These are phyloP conservation scores for Lepidurus apus DNA, from an alignment of 1,140 invertebrate genomes.

Conservation along the genomic window DNA sequence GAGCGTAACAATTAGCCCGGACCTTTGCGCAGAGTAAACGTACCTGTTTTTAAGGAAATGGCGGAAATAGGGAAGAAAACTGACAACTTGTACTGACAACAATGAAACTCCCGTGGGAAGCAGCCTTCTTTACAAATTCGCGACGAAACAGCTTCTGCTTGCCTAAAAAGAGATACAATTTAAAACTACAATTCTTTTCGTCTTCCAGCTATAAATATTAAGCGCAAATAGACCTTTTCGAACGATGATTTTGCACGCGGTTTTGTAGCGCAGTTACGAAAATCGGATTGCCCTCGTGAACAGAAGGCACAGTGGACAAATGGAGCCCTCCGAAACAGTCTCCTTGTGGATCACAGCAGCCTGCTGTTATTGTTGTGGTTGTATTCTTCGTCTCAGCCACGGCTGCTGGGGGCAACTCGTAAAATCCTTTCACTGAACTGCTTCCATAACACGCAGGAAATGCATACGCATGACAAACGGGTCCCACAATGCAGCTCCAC, in stretches of 20 bases:
- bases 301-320: not conserved
- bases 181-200: no score
- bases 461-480: not conserved
- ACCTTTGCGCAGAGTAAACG: not conserved
- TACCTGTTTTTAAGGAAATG: not conserved
- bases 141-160: not conserved
- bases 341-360: not conserved
- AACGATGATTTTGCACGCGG: not conserved
- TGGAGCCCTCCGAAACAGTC: not conserved
- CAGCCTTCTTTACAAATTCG: not conserved
- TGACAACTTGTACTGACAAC: not conserved
- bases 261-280: not conserved
- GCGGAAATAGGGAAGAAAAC: not conserved
- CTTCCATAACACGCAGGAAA: conserved; percentile 8
- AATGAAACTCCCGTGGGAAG: not conserved
- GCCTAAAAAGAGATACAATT: not conserved
- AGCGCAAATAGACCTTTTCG: not conserved
- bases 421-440: conserved; percentile 2
- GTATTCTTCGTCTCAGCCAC: not conserved
- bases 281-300: not conserved
- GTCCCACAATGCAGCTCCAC: not conserved
- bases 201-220: no score
- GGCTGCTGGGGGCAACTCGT: not conserved
- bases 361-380: not conserved
- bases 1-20: not conserved